Percentiles rank a stretch among this genome's conserved stretches.
Evolutionary conservation across 2,113 vertebrate genomes (phyloP).

Genomic region (Gadus macrocephalus): DNA sequence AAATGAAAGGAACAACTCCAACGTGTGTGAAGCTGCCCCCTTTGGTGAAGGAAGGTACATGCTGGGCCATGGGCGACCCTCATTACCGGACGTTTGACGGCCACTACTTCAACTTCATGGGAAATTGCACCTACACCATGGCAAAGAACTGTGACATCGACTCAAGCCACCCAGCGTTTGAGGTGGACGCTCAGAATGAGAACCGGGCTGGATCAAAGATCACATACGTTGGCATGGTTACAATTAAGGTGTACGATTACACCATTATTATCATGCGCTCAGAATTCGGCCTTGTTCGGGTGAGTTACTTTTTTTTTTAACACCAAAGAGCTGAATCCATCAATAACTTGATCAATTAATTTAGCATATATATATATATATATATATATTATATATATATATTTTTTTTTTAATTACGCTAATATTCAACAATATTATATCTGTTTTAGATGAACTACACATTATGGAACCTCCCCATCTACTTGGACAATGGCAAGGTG

Average conservation of each 20-base stretch:
- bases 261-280: conserved; percentile 42
- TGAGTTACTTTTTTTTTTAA: conserved; percentile 35
- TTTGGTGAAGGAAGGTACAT: conserved; percentile 24
- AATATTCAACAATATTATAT: not conserved
- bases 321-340: too few relatives aligned
- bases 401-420: not conserved
- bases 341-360: too few relatives aligned
- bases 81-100: conserved; percentile 56
- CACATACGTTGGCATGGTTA: conserved; percentile 61
- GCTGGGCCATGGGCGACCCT: conserved; percentile 49
- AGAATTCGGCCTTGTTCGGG: conserved; percentile 45
- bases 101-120: conserved; percentile 43
- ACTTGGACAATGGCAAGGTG: conserved; percentile 32
- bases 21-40: conserved; percentile 28
- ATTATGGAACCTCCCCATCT: conserved; percentile 45
- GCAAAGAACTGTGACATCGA: conserved; percentile 41
- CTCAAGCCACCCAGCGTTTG: conserved; percentile 32
- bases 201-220: conserved; percentile 28
- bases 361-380: too few relatives aligned
- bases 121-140: conserved; percentile 55
- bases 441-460: conserved; percentile 61
- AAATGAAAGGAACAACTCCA: not conserved
- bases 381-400: too few relatives aligned
- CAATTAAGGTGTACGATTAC: conserved; percentile 50
- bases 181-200: conserved; percentile 46